phyloP scores from a whole-genome alignment of 2,113 vertebrate species.

The Nematolebias whitei region DNA sequence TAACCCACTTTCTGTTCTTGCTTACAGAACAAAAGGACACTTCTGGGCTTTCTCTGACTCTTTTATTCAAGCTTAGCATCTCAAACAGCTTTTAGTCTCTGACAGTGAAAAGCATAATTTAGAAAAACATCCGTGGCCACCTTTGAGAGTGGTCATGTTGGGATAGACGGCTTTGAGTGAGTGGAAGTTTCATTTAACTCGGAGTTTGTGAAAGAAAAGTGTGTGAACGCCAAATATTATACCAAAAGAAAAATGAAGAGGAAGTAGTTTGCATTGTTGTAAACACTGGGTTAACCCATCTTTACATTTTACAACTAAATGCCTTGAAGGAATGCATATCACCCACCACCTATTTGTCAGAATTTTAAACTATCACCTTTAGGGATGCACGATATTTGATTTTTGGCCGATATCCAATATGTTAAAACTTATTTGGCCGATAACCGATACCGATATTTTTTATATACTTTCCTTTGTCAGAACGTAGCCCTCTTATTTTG shows the following conservation, averaged over 20 bases:
- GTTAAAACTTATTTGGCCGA: no score
- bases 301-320: background rate
- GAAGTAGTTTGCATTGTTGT: background rate
- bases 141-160: slow-evolving; percentile 24
- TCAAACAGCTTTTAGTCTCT: slow-evolving; percentile 32
- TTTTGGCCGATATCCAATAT: no score
- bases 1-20: slow-evolving; percentile 60
- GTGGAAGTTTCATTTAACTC: slow-evolving; percentile 1
- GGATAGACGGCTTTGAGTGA: slow-evolving; percentile 27
- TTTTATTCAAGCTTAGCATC: slow-evolving; percentile 24
- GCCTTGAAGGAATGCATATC: no score
- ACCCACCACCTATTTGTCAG: no score
- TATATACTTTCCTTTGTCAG: no score
- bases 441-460: no score
- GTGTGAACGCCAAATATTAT: background rate
- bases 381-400: no score
- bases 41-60: slow-evolving; percentile 44
- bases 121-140: slow-evolving; percentile 31
- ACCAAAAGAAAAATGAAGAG: background rate
- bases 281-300: background rate
- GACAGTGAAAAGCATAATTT: slow-evolving; percentile 31
- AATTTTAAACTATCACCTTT: no score
- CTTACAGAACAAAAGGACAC: slow-evolving; percentile 45
- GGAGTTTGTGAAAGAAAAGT: slow-evolving; percentile 1
- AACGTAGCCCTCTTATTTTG: no score